Evolutionary conservation across 1,140 invertebrate genomes (phyloP), one percentile per base, ranked within the genome.

Genomic region (Archegozetes longisetosus): DNA sequence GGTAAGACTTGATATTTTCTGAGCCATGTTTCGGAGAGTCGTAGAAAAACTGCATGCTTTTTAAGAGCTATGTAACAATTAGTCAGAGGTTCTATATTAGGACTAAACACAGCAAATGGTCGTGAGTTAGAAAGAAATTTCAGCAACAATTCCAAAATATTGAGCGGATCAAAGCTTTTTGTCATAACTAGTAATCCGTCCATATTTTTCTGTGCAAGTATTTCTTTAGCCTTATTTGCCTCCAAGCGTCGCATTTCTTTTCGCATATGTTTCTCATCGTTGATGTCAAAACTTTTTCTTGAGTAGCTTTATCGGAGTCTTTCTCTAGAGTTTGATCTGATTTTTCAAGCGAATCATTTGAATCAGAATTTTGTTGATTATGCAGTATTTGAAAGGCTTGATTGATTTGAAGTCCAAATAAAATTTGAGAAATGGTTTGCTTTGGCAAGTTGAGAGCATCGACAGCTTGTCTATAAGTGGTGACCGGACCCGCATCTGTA

Each of bases 1-100:
- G 84, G 80, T 55, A 90, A 72, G 47, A 95, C 82, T 67, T 96
- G 92, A 77, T 92, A 92, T 54, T 82, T 81, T 64, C 91, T 77
- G 66, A 90, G 74, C 80, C 90, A 95, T 66, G 85, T 90, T 52
- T 86, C 86, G 46, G 83, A 82, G 1, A 96, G 68, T 70, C 79
- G 81, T 26, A 94, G 68, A 68, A 81, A 82, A 20, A 85, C 77
- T 12, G 87, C 79, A 20, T 76, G 77, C 14, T 55, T 32, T 54
- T 64, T 64, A 20, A 64, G 26, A 28, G 53, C 23, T 14, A 27
- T 3, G 27, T 53, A 59, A 49, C 62, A 64, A 26, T 59, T 23
- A 46, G 51, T 27, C 1, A 64, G 29, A 2, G 88, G 82, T 75
- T 77, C 88, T 65, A 82, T 78, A 68, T 82, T 80, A 57, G 76